Base-by-base conservation (phyloP, 2,113 vertebrate genomes). In the Felis chaus region DNA sequence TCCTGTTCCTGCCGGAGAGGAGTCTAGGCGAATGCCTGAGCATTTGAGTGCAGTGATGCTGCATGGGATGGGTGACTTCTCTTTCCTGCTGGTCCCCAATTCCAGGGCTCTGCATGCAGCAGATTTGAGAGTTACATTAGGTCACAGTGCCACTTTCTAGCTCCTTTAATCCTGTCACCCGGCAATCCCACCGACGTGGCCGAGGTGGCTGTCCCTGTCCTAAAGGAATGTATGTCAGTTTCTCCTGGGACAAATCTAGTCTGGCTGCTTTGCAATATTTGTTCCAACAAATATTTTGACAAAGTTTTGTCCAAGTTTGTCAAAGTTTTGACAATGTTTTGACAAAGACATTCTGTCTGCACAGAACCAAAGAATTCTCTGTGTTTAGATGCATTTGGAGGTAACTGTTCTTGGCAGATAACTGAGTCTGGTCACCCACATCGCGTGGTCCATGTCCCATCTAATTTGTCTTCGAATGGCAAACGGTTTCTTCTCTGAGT, bases 381-480 rank as follows among this genome's bases (percentile, higher is more conserved):
- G 94, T 96, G 96, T 96, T 97, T 97, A 74, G 97, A 96, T 97
- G 89, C 41, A 23, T 96, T 98, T 96, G 96, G 93, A 98, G 97
- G 98, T 98, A 91, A 96, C 84, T 94, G 97, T 96, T 96, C 57
- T 94, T 98, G 96, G 83, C 97, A 98, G 98, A 99, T 98, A 98
- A 98, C 96, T 86, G 95, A 97, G 95, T 85, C 39, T 91, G 93
- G 96, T 91, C 33, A 96, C 97, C 96, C 97, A 61, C 16, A n/a
- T 94, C 92, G 97, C 74, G 3, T 33, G 11, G 89, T 98, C 97
- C 93, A 74, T 98, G 98, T 73, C 91, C 96, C 98, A 97, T 98
- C 97, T 98, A 98, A 98, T 98, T 98, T 98, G 97, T 96, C 97
- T 99, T 98, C 98, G 98, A 99, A 98, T 98, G 97, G 98, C 98